Evolutionary conservation across 1,140 invertebrate genomes (phyloP), one percentile per base, ranked within the genome.

Genomic region (Bombus terrestris): DNA sequence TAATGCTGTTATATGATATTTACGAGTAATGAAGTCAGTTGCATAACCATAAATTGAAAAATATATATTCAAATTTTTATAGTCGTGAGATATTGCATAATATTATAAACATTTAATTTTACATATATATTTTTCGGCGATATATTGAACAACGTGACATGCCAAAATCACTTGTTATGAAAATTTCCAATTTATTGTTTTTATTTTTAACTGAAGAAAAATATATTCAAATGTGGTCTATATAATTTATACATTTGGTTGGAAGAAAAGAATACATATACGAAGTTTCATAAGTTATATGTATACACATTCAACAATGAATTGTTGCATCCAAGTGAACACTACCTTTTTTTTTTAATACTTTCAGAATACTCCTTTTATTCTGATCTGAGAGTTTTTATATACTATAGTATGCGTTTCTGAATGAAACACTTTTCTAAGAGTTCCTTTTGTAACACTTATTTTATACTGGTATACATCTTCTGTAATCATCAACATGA

Each of bases 381-480:
- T 86, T 81, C 76, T 86, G 80, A 78, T 81, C 79, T 89, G 85
- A 89, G 86, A 75, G 32, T 77, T 88, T 89, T 90, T 81, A 53
- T 78, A 81, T 35, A 78, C 69, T 86, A 77, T 71, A 79, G 25
- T 77, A 71, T 84, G n/a, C 59, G 76, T 87, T 83, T 76, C 59
- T 69, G 77, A 78, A 79, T 84, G 82, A 83, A 87, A 88, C 83
- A 80, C 53, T 89, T 87, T 71, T 87, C 64, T 80, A 82, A 90
- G 71, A 90, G 89, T 90, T 90, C 89, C 88, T 90, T 90, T 90
- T 90, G 74, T 86, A 85, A 89, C 81, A 90, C 80, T 90, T 90
- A 90, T 83, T 86, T 78, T 87, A 87, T 81, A 87, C 53, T 83
- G 81, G 66, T 74, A 85, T 86, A 83, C 73, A 78, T 85, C 83